A percentile compares a stretch with the other conserved stretches of the same genome.
Conservation (phyloP, 2,113 vertebrate species). For the Pica pica region DNA sequence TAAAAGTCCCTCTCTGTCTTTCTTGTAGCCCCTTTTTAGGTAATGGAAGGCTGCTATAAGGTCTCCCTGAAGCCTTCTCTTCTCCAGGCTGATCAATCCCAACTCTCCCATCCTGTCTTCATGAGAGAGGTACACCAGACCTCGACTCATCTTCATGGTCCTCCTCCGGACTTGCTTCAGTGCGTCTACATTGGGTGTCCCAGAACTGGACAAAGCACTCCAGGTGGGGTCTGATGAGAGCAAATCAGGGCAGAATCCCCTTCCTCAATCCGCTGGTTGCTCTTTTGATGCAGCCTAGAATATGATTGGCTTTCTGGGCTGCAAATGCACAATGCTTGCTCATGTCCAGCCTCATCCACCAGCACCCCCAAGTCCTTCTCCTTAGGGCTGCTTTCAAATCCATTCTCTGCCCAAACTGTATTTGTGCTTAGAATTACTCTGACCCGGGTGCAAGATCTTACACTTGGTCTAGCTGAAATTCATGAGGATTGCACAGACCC, state of each 20-base stretch:
- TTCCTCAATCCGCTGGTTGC: not conserved
- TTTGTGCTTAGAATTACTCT: not conserved
- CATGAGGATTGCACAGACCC: not conserved
- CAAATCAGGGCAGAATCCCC: not conserved
- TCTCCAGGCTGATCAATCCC: not conserved
- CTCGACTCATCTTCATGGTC: rapidly evolving
- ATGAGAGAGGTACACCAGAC: not conserved
- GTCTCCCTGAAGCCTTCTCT: not conserved
- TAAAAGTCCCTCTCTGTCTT: not conserved
- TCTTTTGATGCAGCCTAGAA: not conserved
- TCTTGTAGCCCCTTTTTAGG: not conserved
- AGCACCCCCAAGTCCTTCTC: not conserved
- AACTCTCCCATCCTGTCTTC: not conserved
- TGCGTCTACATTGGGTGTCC: rapidly evolving
- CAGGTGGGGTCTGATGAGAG: not conserved
- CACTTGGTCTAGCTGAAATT: not conserved
- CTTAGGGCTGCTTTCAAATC: not conserved
- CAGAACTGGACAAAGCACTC: not conserved
- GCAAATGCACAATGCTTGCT: not conserved
- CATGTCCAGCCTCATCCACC: not conserved
- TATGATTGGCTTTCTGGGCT: not conserved
- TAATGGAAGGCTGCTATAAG: not conserved
- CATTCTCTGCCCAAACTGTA: not conserved
- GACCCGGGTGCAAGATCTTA: not conserved
- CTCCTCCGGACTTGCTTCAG: rapidly evolving